Percentiles rank a stretch among this genome's conserved stretches.
Conservation (phyloP, 2,797 vertebrate species). For the Garrulus glandarius region DNA sequence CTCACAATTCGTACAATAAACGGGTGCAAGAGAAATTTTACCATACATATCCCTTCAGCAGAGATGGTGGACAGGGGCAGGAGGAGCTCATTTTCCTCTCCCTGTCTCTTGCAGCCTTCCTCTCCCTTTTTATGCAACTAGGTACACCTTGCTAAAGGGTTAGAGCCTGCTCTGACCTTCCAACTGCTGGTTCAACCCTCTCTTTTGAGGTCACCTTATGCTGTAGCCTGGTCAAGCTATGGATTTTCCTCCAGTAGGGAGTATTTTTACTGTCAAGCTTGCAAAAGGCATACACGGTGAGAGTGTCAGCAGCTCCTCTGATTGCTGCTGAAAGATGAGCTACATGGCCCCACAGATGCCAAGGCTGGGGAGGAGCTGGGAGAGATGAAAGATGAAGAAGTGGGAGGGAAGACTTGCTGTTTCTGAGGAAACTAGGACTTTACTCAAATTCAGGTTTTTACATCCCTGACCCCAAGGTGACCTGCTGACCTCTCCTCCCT, state of each 20-base stretch:
- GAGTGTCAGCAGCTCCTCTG: background rate
- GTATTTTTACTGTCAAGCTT: background rate
- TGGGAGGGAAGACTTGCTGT: background rate
- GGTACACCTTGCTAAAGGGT: background rate
- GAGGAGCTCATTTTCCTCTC: background rate
- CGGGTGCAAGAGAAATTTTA: background rate
- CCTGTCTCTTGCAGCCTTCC: background rate
- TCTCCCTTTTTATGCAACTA: background rate
- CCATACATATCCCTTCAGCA: background rate
- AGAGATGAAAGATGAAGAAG: conserved; percentile 41
- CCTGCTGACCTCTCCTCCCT: conserved; percentile 26
- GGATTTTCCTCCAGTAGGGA: background rate
- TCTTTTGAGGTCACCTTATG: background rate
- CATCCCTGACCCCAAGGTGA: conserved; percentile 30
- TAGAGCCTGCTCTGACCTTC: background rate
- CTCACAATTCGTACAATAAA: background rate
- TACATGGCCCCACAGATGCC: background rate
- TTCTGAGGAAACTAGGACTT: conserved; percentile 13
- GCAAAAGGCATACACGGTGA: background rate
- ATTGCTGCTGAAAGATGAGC: conserved; percentile 17
- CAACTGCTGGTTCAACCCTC: background rate
- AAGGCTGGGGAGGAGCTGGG: background rate
- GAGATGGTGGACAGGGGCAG: background rate
- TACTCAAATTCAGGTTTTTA: background rate
- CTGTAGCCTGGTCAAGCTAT: background rate